phyloP scores from a whole-genome alignment of 2,797 vertebrate genomes.

The Cuniculus paca region DNA sequence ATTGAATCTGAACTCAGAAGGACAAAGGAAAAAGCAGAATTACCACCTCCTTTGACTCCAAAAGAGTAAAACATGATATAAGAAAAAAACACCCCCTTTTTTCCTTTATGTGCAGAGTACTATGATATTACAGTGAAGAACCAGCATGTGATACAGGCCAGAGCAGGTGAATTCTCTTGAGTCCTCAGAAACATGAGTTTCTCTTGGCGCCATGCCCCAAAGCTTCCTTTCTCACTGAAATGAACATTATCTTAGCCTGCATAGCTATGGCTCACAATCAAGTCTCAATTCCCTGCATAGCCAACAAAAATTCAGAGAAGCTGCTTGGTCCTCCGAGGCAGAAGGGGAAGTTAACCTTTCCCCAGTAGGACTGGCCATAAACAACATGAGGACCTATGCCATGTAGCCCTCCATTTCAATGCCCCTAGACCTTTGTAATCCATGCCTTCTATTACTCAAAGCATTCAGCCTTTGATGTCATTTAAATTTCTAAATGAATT shows the following conservation, averaged over 20 bases:
- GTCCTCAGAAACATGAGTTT: conserved; percentile 49
- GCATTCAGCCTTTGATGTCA: background rate
- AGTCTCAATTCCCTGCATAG: background rate
- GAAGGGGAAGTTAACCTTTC: background rate
- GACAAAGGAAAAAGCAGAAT: background rate
- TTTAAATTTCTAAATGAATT: conserved; percentile 34
- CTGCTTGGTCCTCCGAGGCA: background rate
- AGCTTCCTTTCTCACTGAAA: conserved; percentile 42
- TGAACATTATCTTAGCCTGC: background rate
- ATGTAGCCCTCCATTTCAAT: background rate
- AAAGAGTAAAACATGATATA: background rate
- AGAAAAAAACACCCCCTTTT: background rate
- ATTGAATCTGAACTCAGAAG: conserved; percentile 53
- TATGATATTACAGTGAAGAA: conserved; percentile 19
- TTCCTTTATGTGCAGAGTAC: background rate
- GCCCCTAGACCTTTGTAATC: background rate
- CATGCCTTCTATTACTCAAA: background rate
- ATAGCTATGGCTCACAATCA: background rate
- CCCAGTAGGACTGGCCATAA: background rate
- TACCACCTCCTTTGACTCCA: background rate
- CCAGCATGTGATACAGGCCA: conserved; percentile 22
- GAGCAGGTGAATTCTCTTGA: conserved; percentile 49
- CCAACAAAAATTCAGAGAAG: background rate
- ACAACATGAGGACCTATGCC: background rate
- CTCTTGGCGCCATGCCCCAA: conserved; percentile 23